Conservation (phyloP, 1,140 invertebrate species). For the Bombyx mandarina region DNA sequence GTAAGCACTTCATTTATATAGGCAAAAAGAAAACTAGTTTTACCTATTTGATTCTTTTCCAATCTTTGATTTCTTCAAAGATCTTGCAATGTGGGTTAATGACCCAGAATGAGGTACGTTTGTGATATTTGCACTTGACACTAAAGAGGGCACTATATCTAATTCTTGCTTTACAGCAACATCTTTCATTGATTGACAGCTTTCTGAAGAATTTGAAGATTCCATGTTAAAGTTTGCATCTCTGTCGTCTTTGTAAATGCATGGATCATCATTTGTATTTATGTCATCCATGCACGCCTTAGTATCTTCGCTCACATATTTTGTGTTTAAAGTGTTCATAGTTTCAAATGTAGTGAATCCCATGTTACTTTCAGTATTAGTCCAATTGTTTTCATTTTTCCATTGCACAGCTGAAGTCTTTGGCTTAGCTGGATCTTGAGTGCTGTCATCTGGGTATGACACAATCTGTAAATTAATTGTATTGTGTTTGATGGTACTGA, state of each 20-base stretch:
- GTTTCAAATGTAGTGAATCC: slow-evolving; percentile 48
- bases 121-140: slow-evolving; percentile 39
- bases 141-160: slow-evolving; percentile 35
- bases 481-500: slow-evolving; percentile 1
- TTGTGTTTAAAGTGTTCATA: slow-evolving; percentile 44
- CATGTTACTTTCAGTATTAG: slow-evolving; percentile 51
- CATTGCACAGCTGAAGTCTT: slow-evolving; percentile 56
- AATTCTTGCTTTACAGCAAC: slow-evolving; percentile 43
- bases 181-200: slow-evolving; percentile 62
- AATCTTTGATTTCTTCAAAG: slow-evolving; percentile 44
- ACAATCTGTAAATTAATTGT: slow-evolving; percentile 42
- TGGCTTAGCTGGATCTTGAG: slow-evolving; percentile 58
- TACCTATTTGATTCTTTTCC: slow-evolving; percentile 61
- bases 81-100: too few species aligned
- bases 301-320: slow-evolving; percentile 60
- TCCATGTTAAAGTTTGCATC: slow-evolving; percentile 66
- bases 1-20: too few species aligned
- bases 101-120: slow-evolving; percentile 27
- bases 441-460: slow-evolving; percentile 56
- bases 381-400: slow-evolving; percentile 56
- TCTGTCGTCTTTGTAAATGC: slow-evolving; percentile 58
- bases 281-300: slow-evolving; percentile 62
- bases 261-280: slow-evolving; percentile 57
- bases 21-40: not conserved
- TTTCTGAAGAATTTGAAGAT: slow-evolving; percentile 63